phyloP scores from a whole-genome alignment of 2,113 vertebrate species.

The cattle (Bos taurus) region DNA sequence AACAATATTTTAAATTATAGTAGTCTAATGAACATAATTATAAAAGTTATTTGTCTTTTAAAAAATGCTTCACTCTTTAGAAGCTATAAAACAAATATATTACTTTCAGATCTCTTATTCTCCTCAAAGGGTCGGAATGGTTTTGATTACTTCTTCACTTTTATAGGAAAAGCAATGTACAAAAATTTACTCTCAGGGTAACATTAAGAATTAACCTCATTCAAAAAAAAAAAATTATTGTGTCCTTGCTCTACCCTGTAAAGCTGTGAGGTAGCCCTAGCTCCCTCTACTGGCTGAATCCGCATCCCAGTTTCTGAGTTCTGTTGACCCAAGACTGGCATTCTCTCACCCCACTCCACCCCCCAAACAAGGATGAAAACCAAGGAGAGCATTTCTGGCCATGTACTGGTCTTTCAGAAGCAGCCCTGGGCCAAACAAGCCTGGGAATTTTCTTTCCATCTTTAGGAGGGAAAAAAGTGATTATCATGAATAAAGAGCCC shows the following conservation, averaged over 20 bases:
- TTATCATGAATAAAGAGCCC: not conserved
- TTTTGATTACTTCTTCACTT: not conserved
- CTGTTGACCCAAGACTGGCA: not conserved
- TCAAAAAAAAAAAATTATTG: not conserved
- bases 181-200: not conserved
- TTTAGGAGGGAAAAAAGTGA: not conserved
- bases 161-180: not conserved
- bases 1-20: constrained; percentile 5
- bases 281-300: constrained; percentile 82
- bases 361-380: not conserved
- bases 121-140: not conserved
- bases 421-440: not conserved
- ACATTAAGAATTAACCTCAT: not conserved
- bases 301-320: not conserved
- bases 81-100: not conserved
- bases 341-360: not conserved
- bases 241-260: not conserved
- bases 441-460: not conserved
- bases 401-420: not conserved
- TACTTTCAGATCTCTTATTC: not conserved
- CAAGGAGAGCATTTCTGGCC: not conserved
- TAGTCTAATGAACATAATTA: not conserved
- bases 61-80: not conserved
- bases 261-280: constrained; percentile 75
- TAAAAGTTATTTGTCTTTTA: not conserved